These are phyloP conservation scores for Oreamnos americanus DNA, from an alignment of 2,113 vertebrate genomes.

Conservation along the genomic window DNA sequence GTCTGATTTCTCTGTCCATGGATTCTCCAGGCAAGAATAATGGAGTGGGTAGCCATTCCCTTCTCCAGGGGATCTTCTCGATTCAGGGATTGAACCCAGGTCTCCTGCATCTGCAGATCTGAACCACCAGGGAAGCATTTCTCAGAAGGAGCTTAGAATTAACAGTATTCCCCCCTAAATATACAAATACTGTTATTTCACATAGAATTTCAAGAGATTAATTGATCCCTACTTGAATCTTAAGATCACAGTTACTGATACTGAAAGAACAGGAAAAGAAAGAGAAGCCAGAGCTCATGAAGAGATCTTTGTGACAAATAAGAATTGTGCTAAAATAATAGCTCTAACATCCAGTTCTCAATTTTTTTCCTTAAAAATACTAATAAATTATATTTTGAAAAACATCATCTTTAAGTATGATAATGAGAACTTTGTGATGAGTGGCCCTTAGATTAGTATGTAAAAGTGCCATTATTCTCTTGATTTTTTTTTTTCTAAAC, in stretches of 20 bases:
- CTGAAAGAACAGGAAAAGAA: not conserved
- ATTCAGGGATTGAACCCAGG: not conserved
- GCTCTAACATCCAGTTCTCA: not conserved
- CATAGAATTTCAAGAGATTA: not conserved
- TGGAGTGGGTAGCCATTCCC: not conserved
- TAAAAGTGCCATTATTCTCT: not conserved
- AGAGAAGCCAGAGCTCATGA: not conserved
- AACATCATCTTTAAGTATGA: not conserved
- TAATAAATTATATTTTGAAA: not conserved
- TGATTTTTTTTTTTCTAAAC: not conserved
- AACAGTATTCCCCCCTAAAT: not conserved
- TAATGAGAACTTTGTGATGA: not conserved
- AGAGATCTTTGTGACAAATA: not conserved
- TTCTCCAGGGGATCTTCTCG: not conserved
- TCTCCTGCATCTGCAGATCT: not conserved
- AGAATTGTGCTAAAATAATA: not conserved
- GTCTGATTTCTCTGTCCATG: not conserved
- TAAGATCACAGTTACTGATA: conserved; percentile 2
- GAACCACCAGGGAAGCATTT: not conserved
- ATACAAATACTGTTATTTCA: not conserved
- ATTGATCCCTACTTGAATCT: not conserved
- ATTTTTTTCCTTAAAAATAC: not conserved
- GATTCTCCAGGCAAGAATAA: not conserved
- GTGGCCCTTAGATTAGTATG: not conserved
- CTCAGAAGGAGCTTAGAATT: not conserved